Base-by-base conservation (phyloP, 2,113 vertebrate genomes). In the Rafetus swinhoei region DNA sequence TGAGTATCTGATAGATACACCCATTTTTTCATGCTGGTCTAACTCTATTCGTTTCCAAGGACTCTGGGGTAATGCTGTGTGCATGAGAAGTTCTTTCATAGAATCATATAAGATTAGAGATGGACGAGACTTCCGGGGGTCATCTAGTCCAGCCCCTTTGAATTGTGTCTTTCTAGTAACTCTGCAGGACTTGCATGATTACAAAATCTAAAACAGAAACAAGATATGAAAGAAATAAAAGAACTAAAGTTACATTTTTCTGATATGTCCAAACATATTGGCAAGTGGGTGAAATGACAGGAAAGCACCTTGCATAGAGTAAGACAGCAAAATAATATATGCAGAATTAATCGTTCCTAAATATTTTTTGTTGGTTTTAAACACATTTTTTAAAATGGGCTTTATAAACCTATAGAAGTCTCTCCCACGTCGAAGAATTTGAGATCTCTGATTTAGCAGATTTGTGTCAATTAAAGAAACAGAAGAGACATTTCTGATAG, bases 401-500 rank as follows among this genome's bases (percentile, higher is more conserved):
- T 22, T 56, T 22, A 32, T 24, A 59, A 16, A 81, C 39, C 15
- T 55, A 12, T 15, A 19, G n/a, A n/a, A 55, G 25, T 79, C n/a
- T 59, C 13, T 87, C 13, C 2, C 65, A 24, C 90, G 72, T 82
- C 80, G 57, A 91, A 84, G 76, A 83, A 88, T 62, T 84, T 82
- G 39, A 92, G 50, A 65, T 39, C 29, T 60, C 4, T 84, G 65
- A 13, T 24, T 86, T 91, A 85, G 79, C 82, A 90, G 81, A 90
- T 27, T 91, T 94, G 82, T 81, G 35, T 56, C 92, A 90, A 56
- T 93, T 91, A 85, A 86, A 82, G 9, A 81, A 86, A 29, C 85
- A 35, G 87, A 54, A 52, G 35, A 83, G 45, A 89, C 89, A 72
- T 39, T 86, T 69, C 91, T 89, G 69, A 55, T 39, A 76, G 62